A percentile compares a stretch with the other conserved stretches of the same genome.
These are phyloP conservation scores for Dyspetes luteomarginatus DNA, from an alignment of 2,888 invertebrate genomes.

Conservation along the genomic window DNA sequence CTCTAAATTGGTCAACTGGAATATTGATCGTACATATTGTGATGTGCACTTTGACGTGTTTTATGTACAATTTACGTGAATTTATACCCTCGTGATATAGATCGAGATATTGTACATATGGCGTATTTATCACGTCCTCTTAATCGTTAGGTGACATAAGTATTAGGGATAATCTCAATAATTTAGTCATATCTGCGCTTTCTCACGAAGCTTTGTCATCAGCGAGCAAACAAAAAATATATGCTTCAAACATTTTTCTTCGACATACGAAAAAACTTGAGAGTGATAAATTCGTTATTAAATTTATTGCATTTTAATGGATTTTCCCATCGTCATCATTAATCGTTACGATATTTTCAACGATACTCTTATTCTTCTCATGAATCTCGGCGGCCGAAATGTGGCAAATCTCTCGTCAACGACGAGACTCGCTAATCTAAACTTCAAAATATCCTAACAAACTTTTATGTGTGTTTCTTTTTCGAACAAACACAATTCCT, in stretches of 20 bases:
- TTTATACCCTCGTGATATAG: constrained; percentile 24
- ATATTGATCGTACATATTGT: constrained; percentile 47
- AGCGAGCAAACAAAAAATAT: constrained; percentile 18
- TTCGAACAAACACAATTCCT: background rate
- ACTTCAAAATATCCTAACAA: background rate
- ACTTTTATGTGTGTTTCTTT: background rate
- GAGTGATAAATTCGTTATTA: constrained; percentile 28
- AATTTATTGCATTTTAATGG: constrained; percentile 36
- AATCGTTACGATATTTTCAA: no score
- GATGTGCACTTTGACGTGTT: constrained; percentile 60
- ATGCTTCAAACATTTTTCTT: constrained; percentile 8
- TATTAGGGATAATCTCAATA: constrained; percentile 43
- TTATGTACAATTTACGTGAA: constrained; percentile 58
- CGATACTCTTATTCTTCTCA: constrained; percentile 3
- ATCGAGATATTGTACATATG: constrained; percentile 34
- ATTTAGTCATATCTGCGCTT: constrained; percentile 20
- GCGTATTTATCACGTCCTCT: constrained; percentile 43
- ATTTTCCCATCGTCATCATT: background rate
- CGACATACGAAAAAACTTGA: constrained; percentile 17
- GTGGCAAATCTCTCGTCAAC: background rate
- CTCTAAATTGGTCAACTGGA: constrained; percentile 19
- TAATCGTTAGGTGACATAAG: constrained; percentile 33
- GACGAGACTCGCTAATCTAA: constrained; percentile 10
- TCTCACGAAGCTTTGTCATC: constrained; percentile 9
- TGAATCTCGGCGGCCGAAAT: constrained; percentile 14